phyloP scores from a whole-genome alignment of 2,797 vertebrate species.

The Diplodus sargus region DNA sequence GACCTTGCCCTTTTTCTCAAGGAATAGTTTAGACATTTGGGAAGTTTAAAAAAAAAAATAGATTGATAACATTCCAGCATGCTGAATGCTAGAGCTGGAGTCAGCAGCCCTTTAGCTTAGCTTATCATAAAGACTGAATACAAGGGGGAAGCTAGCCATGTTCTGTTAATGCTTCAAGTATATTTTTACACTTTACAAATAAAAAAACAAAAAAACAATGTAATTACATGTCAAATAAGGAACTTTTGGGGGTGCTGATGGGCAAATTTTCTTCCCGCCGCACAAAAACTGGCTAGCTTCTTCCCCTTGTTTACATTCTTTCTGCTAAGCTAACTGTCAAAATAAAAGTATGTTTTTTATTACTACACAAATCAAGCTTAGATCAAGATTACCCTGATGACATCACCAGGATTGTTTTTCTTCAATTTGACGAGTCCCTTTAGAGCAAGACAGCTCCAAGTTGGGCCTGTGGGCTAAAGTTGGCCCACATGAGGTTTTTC shows the following conservation, averaged over 20 bases:
- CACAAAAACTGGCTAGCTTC: neutral
- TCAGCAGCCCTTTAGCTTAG: neutral
- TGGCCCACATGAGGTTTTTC: too few relatives aligned
- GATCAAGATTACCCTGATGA: neutral
- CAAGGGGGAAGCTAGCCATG: neutral
- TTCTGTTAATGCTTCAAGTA: neutral
- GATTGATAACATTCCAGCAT: neutral
- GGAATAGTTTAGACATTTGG: neutral
- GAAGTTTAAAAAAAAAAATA: neutral
- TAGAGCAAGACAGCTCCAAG: too few relatives aligned
- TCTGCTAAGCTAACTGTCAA: neutral
- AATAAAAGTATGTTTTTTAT: neutral
- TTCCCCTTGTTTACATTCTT: neutral
- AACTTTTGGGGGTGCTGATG: neutral
- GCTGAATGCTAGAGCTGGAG: neutral
- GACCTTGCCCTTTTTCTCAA: too few relatives aligned
- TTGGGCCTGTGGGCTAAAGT: too few relatives aligned
- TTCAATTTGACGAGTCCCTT: too few relatives aligned
- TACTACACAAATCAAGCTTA: too few relatives aligned
- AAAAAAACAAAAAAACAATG: too few relatives aligned
- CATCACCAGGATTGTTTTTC: neutral
- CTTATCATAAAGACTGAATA: neutral
- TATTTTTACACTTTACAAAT: neutral
- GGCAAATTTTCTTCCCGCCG: neutral
- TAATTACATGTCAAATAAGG: neutral